Evolutionary conservation across 92 coral and sea anemone species (phyloP), one percentile per base, ranked within the genome.

Genomic region (Epizoanthus illoricatus): DNA sequence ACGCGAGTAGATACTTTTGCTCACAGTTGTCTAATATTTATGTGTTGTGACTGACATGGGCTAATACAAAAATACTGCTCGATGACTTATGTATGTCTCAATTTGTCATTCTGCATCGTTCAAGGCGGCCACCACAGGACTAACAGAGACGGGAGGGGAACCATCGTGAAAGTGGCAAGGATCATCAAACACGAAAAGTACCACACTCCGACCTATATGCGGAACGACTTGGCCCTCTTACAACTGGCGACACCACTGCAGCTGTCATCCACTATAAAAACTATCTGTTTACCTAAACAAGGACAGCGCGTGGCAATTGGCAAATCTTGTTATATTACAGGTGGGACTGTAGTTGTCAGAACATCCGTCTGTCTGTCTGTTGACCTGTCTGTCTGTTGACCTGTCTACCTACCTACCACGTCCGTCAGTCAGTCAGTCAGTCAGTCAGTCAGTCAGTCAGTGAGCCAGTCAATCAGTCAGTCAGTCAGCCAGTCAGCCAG

Each of bases 61-160:
- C 52, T 45, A 45, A 45, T 6, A 2, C 36, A 28, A 28, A 2
- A 1, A 2, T 28, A 28, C 36, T 28, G 36, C 2, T 28, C 36
- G 10, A 45, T 45, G 52, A 45, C 52, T 45, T 45, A 0, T 6
- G 7, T 6, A 45, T 45, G 36, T 28, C 36, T 2, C 0, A 45
- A 45, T 45, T 7, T 45, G 13, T 36, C n/a, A 18, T 43, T 11
- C 3, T 4, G 33, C 16, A 4, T 7, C n/a, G 2, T 13, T 63
- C 5, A 33, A 78, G 82, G 82, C 40, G 82, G 82, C 45, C 82
- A 78, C 56, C 82, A 78, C 49, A 57, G 82, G 5, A 43, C 55
- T 41, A 78, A 78, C 82, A 33, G 19, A 43, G 82, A 78, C 43
- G 71, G 42, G 19, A 45, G 41, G 13, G 82, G 82, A 5, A 78